These are phyloP conservation scores for Habropoda laboriosa DNA, from an alignment of 1,140 invertebrate genomes.

Conservation along the genomic window DNA sequence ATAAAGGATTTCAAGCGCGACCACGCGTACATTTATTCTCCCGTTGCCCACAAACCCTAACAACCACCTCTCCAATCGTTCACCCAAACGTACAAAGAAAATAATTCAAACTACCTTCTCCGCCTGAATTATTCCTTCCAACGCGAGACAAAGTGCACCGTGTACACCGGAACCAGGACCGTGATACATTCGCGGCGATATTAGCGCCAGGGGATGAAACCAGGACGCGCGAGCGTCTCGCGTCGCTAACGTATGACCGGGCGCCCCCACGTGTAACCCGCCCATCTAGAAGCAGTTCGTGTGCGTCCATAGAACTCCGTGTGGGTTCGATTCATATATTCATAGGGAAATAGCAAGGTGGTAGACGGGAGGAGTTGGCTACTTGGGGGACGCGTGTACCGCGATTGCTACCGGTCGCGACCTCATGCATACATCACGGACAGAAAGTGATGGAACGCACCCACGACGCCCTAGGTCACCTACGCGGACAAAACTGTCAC, in stretches of 20 bases:
- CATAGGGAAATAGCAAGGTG: conserved; percentile 71
- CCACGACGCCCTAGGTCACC: conserved; percentile 69
- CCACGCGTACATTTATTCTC: no score
- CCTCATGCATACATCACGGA: conserved; percentile 78
- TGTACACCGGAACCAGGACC: not conserved
- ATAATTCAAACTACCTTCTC: not conserved
- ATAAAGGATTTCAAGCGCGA: no score
- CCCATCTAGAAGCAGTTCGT: not conserved
- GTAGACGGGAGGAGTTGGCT: conserved; percentile 42
- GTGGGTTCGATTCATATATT: conserved; percentile 79
- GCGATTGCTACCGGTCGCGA: conserved; percentile 76
- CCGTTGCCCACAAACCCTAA: no score
- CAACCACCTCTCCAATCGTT: no score
- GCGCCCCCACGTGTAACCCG: conserved; percentile 46
- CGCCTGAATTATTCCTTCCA: not conserved
- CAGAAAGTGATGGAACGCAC: conserved; percentile 75
- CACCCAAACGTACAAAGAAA: not conserved
- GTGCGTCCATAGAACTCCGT: conserved; percentile 48
- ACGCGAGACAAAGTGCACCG: conserved; percentile 8
- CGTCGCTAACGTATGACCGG: conserved; percentile 69
- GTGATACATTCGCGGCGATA: conserved; percentile 60
- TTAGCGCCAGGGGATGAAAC: conserved; percentile 62
- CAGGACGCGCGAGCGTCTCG: conserved; percentile 59
- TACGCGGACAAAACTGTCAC: conserved; percentile 63
- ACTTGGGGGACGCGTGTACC: conserved; percentile 58